Conservation (phyloP, 2,113 vertebrate species). For the Artemisiospiza belli region DNA sequence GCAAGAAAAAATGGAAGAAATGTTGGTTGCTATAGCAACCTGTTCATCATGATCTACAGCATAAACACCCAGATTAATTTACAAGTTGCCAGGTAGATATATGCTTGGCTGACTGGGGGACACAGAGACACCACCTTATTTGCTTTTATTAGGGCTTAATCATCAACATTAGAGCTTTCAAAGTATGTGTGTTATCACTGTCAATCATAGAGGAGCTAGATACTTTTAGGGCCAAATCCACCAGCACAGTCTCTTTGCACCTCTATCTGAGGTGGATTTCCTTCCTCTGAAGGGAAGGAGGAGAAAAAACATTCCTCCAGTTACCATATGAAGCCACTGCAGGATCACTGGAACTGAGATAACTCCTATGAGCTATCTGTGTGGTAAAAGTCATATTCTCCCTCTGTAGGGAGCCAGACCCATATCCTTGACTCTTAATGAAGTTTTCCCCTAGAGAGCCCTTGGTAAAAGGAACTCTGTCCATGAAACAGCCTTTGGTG, state of each 20-base stretch:
- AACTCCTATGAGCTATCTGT: neutral
- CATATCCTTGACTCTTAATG: neutral
- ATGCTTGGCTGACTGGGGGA: slow-evolving; percentile 76
- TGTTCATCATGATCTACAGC: slow-evolving; percentile 82
- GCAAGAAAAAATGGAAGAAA: slow-evolving; percentile 78
- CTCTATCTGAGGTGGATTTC: neutral
- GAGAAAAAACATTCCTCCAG: neutral
- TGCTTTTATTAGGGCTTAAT: slow-evolving; percentile 82
- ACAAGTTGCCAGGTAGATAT: slow-evolving; percentile 81
- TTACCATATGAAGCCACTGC: neutral
- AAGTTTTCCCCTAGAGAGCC: neutral
- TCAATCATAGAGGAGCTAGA: slow-evolving; percentile 71
- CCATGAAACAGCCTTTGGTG: neutral
- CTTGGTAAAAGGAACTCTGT: neutral
- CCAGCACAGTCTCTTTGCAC: neutral
- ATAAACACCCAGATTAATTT: slow-evolving; percentile 85
- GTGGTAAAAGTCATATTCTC: neutral
- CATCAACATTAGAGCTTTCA: slow-evolving; percentile 77
- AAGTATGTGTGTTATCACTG: slow-evolving; percentile 77
- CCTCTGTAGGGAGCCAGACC: neutral
- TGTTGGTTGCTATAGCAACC: slow-evolving; percentile 84
- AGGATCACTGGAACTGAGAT: neutral
- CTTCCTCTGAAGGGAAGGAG: neutral
- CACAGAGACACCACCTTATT: slow-evolving; percentile 80
- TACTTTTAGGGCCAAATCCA: slow-evolving; percentile 60